Percentiles rank a stretch among this genome's conserved stretches.
phyloP scores from a whole-genome alignment of 2,888 invertebrate species.

The Netelia melanura region DNA sequence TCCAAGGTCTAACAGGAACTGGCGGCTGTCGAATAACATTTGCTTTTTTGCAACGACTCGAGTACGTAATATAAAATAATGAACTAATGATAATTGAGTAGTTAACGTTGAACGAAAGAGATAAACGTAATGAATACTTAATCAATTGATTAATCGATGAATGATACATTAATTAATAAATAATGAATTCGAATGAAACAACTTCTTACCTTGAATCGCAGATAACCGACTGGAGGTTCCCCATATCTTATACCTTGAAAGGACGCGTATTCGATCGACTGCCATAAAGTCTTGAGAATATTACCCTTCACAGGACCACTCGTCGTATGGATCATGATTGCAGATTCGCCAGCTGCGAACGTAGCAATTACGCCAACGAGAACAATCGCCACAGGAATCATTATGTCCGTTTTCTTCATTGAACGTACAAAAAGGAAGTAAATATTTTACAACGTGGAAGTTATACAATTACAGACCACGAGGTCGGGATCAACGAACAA shows the following conservation, averaged over 20 bases:
- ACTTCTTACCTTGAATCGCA: slow-evolving; percentile 73
- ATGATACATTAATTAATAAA: too few relatives aligned
- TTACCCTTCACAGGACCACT: slow-evolving; percentile 72
- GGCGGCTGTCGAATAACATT: slow-evolving; percentile 37
- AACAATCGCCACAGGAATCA: too few relatives aligned
- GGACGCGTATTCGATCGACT: slow-evolving; percentile 61
- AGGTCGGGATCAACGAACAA: too few relatives aligned
- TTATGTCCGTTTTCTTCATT: too few relatives aligned
- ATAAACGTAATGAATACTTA: too few relatives aligned
- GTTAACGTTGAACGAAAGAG: neutral
- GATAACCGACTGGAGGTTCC: slow-evolving; percentile 69
- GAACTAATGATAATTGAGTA: neutral
- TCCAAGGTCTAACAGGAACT: slow-evolving; percentile 70
- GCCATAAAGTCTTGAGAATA: slow-evolving; percentile 64
- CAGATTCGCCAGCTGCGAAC: slow-evolving; percentile 15
- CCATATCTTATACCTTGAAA: slow-evolving; percentile 76
- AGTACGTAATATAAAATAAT: neutral
- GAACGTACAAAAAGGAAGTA: too few relatives aligned
- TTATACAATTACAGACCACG: too few relatives aligned
- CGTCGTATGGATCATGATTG: slow-evolving; percentile 69
- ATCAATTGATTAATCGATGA: too few relatives aligned
- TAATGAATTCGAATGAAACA: too few relatives aligned
- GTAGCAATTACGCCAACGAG: neutral
- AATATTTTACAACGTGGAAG: too few relatives aligned
- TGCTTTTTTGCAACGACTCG: too few relatives aligned